These are phyloP conservation scores for Manis crassicaudata DNA, from an alignment of 2,797 vertebrate species.

Conservation along the genomic window DNA sequence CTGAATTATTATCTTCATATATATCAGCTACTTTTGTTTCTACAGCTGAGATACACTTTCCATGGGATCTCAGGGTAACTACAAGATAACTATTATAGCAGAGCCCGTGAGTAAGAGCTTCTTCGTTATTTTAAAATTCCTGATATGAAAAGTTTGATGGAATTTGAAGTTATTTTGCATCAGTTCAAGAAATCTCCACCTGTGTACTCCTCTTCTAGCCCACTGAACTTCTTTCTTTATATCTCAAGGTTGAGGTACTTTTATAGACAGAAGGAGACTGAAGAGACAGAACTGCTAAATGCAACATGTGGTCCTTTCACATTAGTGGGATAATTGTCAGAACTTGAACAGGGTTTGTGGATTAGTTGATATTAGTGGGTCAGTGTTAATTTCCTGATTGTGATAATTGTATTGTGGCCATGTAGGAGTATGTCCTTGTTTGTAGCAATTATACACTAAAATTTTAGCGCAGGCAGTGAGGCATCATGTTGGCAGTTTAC, in stretches of 20 bases:
- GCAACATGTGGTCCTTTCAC: background rate
- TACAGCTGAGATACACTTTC: background rate
- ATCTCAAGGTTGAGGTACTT: background rate
- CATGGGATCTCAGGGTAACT: background rate
- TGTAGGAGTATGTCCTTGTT: background rate
- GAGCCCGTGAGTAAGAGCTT: background rate
- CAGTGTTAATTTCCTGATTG: background rate
- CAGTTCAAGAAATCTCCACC: background rate
- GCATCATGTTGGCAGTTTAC: background rate
- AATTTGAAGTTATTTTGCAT: background rate
- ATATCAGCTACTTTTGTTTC: background rate
- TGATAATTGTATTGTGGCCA: background rate
- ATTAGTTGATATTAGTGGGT: background rate
- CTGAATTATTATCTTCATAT: background rate
- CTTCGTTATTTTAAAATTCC: background rate
- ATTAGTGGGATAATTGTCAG: background rate
- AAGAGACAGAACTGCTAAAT: background rate
- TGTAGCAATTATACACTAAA: background rate
- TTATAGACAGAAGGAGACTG: background rate
- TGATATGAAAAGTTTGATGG: background rate
- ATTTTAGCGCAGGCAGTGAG: background rate
- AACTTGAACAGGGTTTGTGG: background rate
- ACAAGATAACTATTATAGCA: background rate
- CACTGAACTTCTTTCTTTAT: background rate
- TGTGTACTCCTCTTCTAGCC: background rate